A percentile compares a stretch with the other conserved stretches of the same genome.
Evolutionary conservation across 2,113 vertebrate species (phyloP).

Genomic region (Misgurnus anguillicaudatus): DNA sequence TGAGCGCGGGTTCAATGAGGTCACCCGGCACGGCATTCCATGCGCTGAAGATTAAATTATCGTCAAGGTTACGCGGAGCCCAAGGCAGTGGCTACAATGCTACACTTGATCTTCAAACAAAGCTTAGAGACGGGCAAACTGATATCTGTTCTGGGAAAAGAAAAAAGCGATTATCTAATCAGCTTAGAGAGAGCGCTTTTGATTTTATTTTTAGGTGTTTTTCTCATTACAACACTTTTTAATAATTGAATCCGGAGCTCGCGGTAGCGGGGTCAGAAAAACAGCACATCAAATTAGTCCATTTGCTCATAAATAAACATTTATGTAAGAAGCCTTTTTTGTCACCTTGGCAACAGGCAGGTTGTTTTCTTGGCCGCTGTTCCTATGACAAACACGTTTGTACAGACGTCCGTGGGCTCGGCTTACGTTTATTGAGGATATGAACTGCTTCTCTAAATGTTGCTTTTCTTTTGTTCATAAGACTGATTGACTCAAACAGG

Average conservation of each 20-base stretch:
- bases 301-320: constrained; percentile 57
- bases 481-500: constrained; percentile 38
- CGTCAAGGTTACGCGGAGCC: constrained; percentile 40
- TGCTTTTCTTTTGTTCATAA: constrained; percentile 44
- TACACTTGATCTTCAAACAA: constrained; percentile 32
- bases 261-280: constrained; percentile 44
- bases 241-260: constrained; percentile 28
- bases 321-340: constrained; percentile 53
- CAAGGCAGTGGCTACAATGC: background rate
- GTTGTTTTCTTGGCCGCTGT: constrained; percentile 52
- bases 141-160: constrained; percentile 24
- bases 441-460: constrained; percentile 48
- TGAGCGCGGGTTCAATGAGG: constrained; percentile 6
- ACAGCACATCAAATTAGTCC: constrained; percentile 52
- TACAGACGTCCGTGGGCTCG: constrained; percentile 51
- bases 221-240: constrained; percentile 34
- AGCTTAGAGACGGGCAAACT: background rate
- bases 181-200: constrained; percentile 11
- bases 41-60: constrained; percentile 42
- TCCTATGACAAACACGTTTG: constrained; percentile 55
- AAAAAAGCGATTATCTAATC: constrained; percentile 32
- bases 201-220: constrained; percentile 21
- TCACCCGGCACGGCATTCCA: constrained; percentile 22
- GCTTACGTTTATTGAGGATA: constrained; percentile 46
- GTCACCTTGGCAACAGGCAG: constrained; percentile 60